Percentiles rank a stretch among this genome's conserved stretches.
phyloP scores from a whole-genome alignment of 2,797 vertebrate genomes.

The Cryptoblepharus egeriae region DNA sequence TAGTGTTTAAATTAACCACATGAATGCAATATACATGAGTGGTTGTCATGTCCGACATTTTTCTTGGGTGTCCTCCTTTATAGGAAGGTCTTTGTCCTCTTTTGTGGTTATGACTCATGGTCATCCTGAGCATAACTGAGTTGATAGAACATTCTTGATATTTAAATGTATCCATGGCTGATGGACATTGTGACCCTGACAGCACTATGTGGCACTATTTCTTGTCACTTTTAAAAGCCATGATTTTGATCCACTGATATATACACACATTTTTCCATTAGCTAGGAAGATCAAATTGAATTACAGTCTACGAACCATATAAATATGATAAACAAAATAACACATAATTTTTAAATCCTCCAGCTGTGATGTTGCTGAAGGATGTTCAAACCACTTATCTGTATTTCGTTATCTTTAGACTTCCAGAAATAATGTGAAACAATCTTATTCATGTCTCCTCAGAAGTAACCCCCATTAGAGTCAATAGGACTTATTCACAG shows the following conservation, averaged over 20 bases:
- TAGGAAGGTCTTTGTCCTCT: too few relatives aligned
- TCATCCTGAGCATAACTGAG: too few relatives aligned
- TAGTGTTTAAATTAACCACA: too few relatives aligned
- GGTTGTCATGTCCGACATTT: too few relatives aligned
- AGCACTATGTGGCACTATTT: background rate
- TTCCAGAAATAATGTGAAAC: background rate
- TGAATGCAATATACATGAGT: too few relatives aligned
- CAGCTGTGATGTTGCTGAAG: background rate
- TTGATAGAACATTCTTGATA: background rate
- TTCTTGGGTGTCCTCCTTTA: too few relatives aligned
- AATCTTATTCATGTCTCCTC: background rate
- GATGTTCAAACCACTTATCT: background rate
- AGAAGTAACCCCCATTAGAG: too few relatives aligned
- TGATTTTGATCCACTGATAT: background rate
- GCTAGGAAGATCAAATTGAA: background rate
- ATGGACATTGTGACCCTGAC: background rate
- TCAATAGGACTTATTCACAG: too few relatives aligned
- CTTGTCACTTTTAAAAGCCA: conserved; percentile 16
- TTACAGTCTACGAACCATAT: background rate
- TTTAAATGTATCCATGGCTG: conserved; percentile 1
- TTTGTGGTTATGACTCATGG: too few relatives aligned
- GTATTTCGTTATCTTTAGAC: background rate
- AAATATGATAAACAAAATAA: background rate
- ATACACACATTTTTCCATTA: background rate
- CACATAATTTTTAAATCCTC: background rate